Base-by-base conservation (phyloP, 2,113 vertebrate genomes). In the Apaloderma vittatum region DNA sequence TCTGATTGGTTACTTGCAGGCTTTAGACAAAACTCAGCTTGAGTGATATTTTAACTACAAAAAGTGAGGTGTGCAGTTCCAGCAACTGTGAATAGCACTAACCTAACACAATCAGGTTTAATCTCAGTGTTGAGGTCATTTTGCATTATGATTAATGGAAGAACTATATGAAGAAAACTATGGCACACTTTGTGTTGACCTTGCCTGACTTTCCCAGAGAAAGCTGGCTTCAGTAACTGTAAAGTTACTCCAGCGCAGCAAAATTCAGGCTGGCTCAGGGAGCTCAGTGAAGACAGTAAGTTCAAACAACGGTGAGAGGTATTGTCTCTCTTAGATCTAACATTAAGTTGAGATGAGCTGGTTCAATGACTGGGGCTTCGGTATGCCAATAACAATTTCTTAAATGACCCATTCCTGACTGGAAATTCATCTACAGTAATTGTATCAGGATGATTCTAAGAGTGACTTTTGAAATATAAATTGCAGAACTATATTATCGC, bases 381-480 rank as follows among this genome's bases (percentile, higher is more conserved):
- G 0, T 18, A 54, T 26, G 77, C 45, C 74, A 87, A 54, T 23
- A 94, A 20, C 11, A 58, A 78, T 87, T 65, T 93, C 45, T 65
- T 58, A 85, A 90, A 81, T 22, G 8, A 95, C 23, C 65, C 45
- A 46, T 21, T 90, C 58, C 80, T 68, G 54, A 62, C 66, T 90
- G 66, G 57, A 85, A 93, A 90, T 79, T 68, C 49, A 93, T 85
- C 70, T 46, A 23, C 61, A 72, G 61, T 95, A 96, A 93, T 91
- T 91, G 49, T 61, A 91, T 75, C 73, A 75, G 78, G 58, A 86
- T 32, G 57, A 93, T 46, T 91, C 43, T 68, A 63, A 59, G 66
- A 96, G 49, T 72, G 61, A 72, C 58, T 94, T 96, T 59, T 79
- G 62, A 94, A 95, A 94, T 80, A 66, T 54, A 92, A 90, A 95